Conservation (phyloP, 2,888 invertebrate species). For the Formica aserva region DNA sequence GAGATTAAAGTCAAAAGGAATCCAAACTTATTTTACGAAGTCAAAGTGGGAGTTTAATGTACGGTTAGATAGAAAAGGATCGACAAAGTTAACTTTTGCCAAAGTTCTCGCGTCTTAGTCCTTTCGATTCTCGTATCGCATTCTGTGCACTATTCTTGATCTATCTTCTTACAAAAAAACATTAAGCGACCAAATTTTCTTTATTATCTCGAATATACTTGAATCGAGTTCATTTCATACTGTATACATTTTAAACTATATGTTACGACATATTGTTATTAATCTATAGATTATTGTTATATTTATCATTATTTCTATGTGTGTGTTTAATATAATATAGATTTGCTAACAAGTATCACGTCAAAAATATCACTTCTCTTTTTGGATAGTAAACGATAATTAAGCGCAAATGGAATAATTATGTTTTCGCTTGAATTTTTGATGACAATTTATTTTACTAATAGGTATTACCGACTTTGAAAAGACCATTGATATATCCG, state of each 20-base stretch:
- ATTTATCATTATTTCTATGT: neutral
- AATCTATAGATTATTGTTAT: neutral
- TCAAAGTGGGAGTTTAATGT: constrained; percentile 41
- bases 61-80: constrained; percentile 28
- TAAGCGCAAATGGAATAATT: neutral
- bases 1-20: constrained; percentile 47
- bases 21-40: constrained; percentile 46
- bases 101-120: constrained; percentile 21
- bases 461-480: constrained; percentile 11
- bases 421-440: constrained; percentile 1
- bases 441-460: constrained; percentile 15
- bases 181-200: neutral
- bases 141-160: neutral
- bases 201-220: neutral
- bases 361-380: constrained; percentile 5
- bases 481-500: neutral
- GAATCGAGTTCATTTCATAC: neutral
- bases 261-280: neutral
- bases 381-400: constrained; percentile 22
- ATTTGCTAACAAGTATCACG: neutral
- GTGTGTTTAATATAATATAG: neutral
- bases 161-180: neutral
- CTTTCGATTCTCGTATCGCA: neutral
- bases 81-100: constrained; percentile 15
- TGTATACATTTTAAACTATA: neutral